Evolutionary conservation across 2,113 vertebrate genomes (phyloP).

Genomic region (Ictidomys tridecemlineatus): DNA sequence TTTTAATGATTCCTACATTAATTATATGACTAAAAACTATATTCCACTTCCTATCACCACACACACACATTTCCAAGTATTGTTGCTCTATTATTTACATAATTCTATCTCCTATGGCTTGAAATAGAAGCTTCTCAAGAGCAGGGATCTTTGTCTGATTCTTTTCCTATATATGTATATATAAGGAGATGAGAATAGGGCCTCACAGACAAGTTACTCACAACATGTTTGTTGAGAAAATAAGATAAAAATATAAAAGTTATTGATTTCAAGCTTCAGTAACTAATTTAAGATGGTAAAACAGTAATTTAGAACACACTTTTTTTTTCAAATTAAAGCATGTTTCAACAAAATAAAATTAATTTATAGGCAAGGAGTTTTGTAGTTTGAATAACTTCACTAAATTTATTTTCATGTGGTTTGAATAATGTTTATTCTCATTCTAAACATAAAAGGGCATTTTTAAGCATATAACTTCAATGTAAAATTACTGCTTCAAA

Average conservation of each 20-base stretch:
- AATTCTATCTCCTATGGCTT: background rate
- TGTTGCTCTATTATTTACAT: background rate
- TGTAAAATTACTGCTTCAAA: background rate
- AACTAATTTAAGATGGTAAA: background rate
- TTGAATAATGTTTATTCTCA: background rate
- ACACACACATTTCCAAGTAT: background rate
- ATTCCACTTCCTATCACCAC: background rate
- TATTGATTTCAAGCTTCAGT: background rate
- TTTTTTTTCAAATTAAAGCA: background rate
- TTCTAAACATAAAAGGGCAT: background rate
- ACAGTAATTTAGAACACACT: background rate
- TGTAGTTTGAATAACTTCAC: background rate
- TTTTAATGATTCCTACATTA: background rate
- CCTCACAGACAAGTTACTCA: background rate
- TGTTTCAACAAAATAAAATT: constrained; percentile 4
- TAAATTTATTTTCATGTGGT: constrained; percentile 8
- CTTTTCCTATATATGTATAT: background rate
- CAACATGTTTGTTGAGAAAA: background rate
- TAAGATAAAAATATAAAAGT: background rate
- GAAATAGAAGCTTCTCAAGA: background rate
- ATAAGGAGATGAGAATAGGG: background rate
- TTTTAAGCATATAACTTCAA: background rate
- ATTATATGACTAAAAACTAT: background rate
- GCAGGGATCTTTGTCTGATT: background rate
- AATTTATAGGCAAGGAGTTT: background rate